Evolutionary conservation across 2,797 vertebrate species (phyloP).

Genomic region (Botia almorhae): DNA sequence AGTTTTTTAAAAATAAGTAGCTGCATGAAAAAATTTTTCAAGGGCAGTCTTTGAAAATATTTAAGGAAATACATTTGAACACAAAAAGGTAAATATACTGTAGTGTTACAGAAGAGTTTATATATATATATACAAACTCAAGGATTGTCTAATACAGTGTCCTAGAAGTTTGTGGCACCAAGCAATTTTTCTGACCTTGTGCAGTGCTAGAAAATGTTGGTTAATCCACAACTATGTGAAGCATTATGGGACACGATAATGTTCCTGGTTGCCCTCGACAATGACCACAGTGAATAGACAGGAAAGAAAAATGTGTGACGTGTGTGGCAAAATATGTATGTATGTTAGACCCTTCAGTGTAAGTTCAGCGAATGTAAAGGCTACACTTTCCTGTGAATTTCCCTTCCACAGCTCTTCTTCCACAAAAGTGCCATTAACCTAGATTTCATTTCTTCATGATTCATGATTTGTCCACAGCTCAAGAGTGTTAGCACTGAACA

Average conservation of each 20-base stretch:
- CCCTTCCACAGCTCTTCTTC: too few species aligned
- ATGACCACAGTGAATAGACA: too few species aligned
- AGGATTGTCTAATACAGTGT: neutral
- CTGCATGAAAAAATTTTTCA: neutral
- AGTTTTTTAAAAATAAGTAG: too few species aligned
- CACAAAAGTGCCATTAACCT: conserved; percentile 6
- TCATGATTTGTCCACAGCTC: conserved; percentile 18
- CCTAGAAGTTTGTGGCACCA: neutral
- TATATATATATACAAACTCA: too few species aligned
- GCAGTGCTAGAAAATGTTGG: too few species aligned
- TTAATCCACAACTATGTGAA: too few species aligned
- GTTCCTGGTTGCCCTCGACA: too few species aligned
- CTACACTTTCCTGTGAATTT: neutral
- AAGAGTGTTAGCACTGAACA: conserved; percentile 1
- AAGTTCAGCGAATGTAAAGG: neutral
- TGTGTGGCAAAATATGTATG: neutral
- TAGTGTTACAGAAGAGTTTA: neutral
- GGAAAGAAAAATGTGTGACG: too few species aligned
- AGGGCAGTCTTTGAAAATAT: conserved; percentile 13
- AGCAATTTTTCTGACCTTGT: too few species aligned
- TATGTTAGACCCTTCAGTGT: neutral
- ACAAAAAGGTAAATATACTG: neutral
- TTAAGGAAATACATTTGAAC: neutral
- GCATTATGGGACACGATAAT: too few species aligned
- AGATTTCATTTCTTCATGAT: conserved; percentile 20